Evolutionary conservation across 2,113 vertebrate species (phyloP).

Genomic region (Bubalus kerabau): DNA sequence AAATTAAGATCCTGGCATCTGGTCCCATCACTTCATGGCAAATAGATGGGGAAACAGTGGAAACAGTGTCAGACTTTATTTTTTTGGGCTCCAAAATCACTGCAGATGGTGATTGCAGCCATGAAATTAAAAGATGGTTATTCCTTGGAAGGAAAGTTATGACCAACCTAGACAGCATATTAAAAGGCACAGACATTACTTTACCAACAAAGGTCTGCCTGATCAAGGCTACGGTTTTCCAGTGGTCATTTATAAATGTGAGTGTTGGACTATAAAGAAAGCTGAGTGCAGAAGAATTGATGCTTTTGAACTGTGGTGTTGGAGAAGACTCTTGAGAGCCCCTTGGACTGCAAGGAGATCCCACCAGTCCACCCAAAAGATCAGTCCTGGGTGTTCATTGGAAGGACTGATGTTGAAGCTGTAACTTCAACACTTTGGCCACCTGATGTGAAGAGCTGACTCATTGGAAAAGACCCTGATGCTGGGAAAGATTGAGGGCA

Average conservation of each 20-base stretch:
- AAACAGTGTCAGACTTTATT: too few species aligned
- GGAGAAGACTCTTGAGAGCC: not conserved
- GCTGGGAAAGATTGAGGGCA: not conserved
- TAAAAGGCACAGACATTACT: not conserved
- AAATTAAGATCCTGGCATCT: too few species aligned
- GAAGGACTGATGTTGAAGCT: not conserved
- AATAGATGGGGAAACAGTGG: too few species aligned
- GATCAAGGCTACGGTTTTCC: not conserved
- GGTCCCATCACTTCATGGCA: too few species aligned
- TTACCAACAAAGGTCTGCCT: not conserved
- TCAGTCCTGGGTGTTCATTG: not conserved
- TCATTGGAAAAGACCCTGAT: not conserved
- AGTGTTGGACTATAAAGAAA: not conserved
- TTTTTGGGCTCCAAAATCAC: too few species aligned
- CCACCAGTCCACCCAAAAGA: not conserved
- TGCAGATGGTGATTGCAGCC: too few species aligned
- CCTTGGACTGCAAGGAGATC: not conserved
- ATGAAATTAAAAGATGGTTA: not conserved
- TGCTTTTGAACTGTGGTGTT: not conserved
- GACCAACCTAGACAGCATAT: not conserved
- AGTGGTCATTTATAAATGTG: not conserved
- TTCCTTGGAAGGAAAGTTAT: not conserved
- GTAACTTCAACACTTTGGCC: not conserved
- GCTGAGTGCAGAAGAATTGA: not conserved
- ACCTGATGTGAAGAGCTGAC: not conserved